Percentiles rank a stretch among this genome's conserved stretches.
These are phyloP conservation scores for Eutolmus rufibarbis DNA, from an alignment of 2,888 invertebrate genomes.

Conservation along the genomic window DNA sequence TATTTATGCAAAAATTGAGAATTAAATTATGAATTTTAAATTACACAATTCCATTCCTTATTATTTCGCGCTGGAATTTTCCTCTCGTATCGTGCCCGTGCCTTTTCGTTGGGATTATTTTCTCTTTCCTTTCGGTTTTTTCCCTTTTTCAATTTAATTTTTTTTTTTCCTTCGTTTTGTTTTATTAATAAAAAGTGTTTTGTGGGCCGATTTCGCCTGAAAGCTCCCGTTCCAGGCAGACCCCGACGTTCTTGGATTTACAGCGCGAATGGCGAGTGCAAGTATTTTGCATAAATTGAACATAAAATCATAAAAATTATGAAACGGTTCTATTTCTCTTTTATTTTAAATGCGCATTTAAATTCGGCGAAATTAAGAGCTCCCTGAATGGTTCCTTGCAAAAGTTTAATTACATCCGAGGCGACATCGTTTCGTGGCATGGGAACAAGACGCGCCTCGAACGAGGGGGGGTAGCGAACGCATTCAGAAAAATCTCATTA, in stretches of 20 bases:
- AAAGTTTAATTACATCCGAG: slow-evolving; percentile 29
- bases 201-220: slow-evolving; percentile 17
- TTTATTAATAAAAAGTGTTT: slow-evolving; percentile 33
- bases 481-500: not conserved
- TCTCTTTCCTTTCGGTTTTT: not conserved
- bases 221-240: not conserved
- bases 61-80: slow-evolving; percentile 24
- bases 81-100: not conserved
- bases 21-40: slow-evolving; percentile 43
- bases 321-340: slow-evolving; percentile 35
- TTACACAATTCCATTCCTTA: slow-evolving; percentile 42
- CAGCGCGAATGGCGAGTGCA: slow-evolving; percentile 26
- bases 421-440: not conserved
- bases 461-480: not conserved
- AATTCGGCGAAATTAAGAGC: slow-evolving; percentile 32
- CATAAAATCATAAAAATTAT: slow-evolving; percentile 43
- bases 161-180: slow-evolving; percentile 24
- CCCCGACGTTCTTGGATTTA: slow-evolving; percentile 18
- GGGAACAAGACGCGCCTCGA: not conserved
- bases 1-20: slow-evolving; percentile 43
- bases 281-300: slow-evolving; percentile 42
- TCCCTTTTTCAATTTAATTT: slow-evolving; percentile 9
- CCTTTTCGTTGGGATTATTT: slow-evolving; percentile 24
- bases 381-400: not conserved
- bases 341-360: slow-evolving; percentile 43